Evolutionary conservation across 2,113 vertebrate genomes (phyloP).

Genomic region (Neomonachus schauinslandi): DNA sequence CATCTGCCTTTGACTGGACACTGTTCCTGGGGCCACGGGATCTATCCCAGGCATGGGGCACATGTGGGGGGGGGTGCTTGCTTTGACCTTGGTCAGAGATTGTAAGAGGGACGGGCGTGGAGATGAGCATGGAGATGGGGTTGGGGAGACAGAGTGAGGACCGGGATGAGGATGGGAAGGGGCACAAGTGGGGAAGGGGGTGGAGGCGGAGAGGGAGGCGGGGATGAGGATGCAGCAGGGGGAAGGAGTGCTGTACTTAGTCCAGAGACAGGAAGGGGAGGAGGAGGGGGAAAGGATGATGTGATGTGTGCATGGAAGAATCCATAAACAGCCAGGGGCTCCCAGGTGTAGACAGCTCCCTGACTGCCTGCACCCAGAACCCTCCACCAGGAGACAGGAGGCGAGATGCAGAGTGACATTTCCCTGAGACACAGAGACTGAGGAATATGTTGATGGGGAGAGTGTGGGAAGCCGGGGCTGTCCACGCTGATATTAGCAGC

Average conservation of each 20-base stretch:
- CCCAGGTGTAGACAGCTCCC: background rate
- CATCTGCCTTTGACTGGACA: background rate
- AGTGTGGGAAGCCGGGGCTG: background rate
- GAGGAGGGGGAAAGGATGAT: fast-evolving
- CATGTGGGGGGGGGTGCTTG: background rate
- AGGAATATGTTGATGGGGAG: background rate
- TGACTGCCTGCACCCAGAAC: background rate
- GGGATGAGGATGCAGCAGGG: fast-evolving
- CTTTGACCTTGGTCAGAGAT: background rate
- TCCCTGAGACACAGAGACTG: background rate
- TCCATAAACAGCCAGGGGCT: background rate
- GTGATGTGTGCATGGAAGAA: fast-evolving
- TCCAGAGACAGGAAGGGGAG: background rate
- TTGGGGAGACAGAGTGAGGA: background rate
- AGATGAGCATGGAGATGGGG: background rate
- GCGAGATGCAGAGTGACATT: background rate
- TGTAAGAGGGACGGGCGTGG: background rate
- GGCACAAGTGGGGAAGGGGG: background rate
- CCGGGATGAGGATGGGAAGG: background rate
- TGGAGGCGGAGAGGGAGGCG: background rate
- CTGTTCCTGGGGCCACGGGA: fast-evolving
- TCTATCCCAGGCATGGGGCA: background rate
- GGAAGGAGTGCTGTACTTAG: fast-evolving
- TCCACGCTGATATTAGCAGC: background rate
- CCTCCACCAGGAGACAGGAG: background rate